Evolutionary conservation across 92 coral and sea anemone species (phyloP), one percentile per base, ranked within the genome.

Genomic region (Epizoanthus fatuus): DNA sequence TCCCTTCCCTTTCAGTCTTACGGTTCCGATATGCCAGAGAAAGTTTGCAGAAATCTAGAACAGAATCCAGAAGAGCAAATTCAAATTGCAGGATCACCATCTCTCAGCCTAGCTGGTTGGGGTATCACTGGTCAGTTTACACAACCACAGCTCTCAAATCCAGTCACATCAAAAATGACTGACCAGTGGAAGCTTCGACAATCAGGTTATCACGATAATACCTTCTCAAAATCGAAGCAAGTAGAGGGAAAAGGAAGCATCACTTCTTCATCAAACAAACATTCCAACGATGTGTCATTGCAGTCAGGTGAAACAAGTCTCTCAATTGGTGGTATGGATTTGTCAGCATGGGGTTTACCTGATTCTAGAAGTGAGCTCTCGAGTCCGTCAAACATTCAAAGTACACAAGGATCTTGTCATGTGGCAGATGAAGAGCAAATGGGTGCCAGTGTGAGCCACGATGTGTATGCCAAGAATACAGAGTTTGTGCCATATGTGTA

Each of bases 331-430:
- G 81, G 42, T 13, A 20, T 76, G 47, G 47, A 76, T 20, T 4
- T 76, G 4, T 59, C 68, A 76, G 81, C 81, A 1, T 76, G 81
- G 81, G 81, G 81, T 13, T 19, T 76, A 40, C 13, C 47, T 13
- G 81, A 13, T 11, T 38, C 69, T 1, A 19, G 35, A 19, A 63
- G 35, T 49, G 25, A 59, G 55, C 54, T 42, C 17, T 9, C 44
- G 14, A 45, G 29, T 22, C 37, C 57, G 7, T 53, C 16, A 32
- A 13, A 35, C 19, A 3, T 29, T 32, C 65, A n/a, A 40, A 76
- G 45, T 58, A 40, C 69, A 19, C 68, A 9, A 39, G 29, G 37
- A 59, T 20, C 55, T 57, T 9, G 38, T 22, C 12, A 4, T 63
- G 4, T 64, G 7, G 8, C 70, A 13, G 40, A 10, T 40, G 16